Evolutionary conservation across 1,140 invertebrate species (phyloP).

Genomic region (Drosophila azteca): DNA sequence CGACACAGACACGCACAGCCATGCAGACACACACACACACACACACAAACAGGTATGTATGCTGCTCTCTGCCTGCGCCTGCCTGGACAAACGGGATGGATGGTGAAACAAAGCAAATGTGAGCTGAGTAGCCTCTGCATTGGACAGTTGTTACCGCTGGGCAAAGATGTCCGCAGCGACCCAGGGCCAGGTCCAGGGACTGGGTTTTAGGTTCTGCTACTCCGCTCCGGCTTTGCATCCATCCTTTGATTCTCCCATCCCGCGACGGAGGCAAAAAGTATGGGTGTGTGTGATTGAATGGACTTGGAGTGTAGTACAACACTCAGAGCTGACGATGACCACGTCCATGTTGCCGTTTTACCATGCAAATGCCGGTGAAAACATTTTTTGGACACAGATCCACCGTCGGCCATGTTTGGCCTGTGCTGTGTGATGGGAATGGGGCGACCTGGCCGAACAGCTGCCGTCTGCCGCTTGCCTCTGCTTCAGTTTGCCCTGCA

Average conservation of each 20-base stretch:
- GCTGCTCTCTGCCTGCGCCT: constrained; percentile 1
- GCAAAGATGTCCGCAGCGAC: constrained; percentile 58
- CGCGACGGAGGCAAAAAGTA: not conserved
- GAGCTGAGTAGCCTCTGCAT: constrained; percentile 47
- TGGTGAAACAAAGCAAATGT: constrained; percentile 69
- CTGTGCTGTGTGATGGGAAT: too few species aligned
- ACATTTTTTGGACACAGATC: constrained; percentile 75
- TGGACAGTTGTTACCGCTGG: constrained; percentile 78
- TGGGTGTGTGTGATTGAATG: constrained; percentile 62
- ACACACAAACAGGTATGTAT: not conserved
- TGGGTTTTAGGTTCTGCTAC: constrained; percentile 22
- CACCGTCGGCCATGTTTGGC: constrained; percentile 25
- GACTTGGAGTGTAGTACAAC: constrained; percentile 72
- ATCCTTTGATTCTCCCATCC: constrained; percentile 21
- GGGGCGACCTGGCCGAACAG: constrained; percentile 15
- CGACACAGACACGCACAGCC: constrained; percentile 17
- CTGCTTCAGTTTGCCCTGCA: constrained; percentile 39
- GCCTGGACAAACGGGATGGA: constrained; percentile 13
- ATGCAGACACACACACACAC: not conserved
- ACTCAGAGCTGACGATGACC: constrained; percentile 51
- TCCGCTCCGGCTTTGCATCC: constrained; percentile 22
- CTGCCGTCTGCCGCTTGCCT: constrained; percentile 47
- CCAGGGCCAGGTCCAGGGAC: constrained; percentile 1
- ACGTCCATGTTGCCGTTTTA: constrained; percentile 60
- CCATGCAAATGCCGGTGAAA: constrained; percentile 73